phyloP scores from a whole-genome alignment of 2,113 vertebrate genomes.

The Micronycteris hirsuta region DNA sequence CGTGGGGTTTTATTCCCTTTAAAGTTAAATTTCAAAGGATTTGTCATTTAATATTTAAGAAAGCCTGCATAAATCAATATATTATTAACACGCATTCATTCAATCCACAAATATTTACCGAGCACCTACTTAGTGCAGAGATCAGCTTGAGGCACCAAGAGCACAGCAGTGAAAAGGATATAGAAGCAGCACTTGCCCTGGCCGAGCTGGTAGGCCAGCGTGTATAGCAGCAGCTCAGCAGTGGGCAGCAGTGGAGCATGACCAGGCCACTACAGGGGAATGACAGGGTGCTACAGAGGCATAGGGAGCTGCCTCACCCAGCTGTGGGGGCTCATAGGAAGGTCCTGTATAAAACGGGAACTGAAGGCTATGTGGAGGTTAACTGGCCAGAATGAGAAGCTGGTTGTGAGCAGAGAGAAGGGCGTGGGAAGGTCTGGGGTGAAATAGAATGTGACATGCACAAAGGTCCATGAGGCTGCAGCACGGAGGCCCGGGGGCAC shows the following conservation, averaged over 20 bases:
- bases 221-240: rapidly evolving
- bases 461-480: not conserved
- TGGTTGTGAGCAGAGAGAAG: not conserved
- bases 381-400: not conserved
- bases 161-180: not conserved
- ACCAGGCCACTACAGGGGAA: not conserved
- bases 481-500: not conserved
- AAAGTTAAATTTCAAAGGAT: not conserved
- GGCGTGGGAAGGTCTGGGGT: not conserved
- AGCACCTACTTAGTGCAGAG: not conserved
- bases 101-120: not conserved
- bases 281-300: not conserved
- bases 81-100: not conserved
- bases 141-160: not conserved
- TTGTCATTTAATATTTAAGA: not conserved
- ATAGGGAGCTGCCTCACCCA: not conserved
- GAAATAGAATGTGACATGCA: not conserved
- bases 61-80: not conserved
- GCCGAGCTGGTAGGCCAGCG: not conserved
- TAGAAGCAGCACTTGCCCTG: not conserved
- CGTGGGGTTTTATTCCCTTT: not conserved
- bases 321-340: not conserved
- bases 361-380: not conserved
- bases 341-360: not conserved
- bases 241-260: not conserved